Evolutionary conservation across 53 echinoderm and acorn worm species (phyloP), one percentile per base, ranked within the genome.

Genomic region (Glandiceps talaboti): DNA sequence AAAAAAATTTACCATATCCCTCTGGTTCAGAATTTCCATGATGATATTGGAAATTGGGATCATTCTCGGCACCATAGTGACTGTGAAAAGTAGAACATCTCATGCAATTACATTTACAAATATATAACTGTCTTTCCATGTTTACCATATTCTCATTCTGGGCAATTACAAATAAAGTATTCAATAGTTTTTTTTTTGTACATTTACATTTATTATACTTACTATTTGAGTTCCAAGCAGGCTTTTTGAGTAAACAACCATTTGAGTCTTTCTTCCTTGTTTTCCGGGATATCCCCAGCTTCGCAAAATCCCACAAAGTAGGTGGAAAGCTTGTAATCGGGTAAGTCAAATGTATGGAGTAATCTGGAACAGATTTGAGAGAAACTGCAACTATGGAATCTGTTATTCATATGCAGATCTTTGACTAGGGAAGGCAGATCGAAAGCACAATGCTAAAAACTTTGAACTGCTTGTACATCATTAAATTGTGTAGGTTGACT

Each of bases 1-100:
- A n/a, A n/a, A n/a, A n/a, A n/a, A n/a, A n/a, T n/a, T 79, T 82
- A 95, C 95, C 95, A 95, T 92, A 95, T 72, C 95, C 95, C 81
- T 73, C 86, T 29, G 95, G 95, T 0, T 95, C 95, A 73, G 86
- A 86, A 85, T 95, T 95, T 6, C 95, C 95, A 90, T 90, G 90
- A 84, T 95, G 95, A 85, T 95, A 95, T 77, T 81, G 31, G 77
- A 95, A 95, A 30, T 80, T 83, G 28, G 86, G 81, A 82, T 95
- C 95, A 75, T 79, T 86, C 14, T 94, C 94, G 31, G 94, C 92
- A 32, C 94, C 94, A 92, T 94, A 90, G 74, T 91, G 89, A 80
- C 92, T 92, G 64, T 28, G 33, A 86, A 77, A 75, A 14, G 79
- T 12, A n/a, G n/a, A n/a, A n/a, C n/a, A n/a, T n/a, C n/a, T n/a